Percentiles rank a stretch among this genome's conserved stretches.
These are phyloP conservation scores for Struthidea cinerea DNA, from an alignment of 2,113 vertebrate genomes.

Conservation along the genomic window DNA sequence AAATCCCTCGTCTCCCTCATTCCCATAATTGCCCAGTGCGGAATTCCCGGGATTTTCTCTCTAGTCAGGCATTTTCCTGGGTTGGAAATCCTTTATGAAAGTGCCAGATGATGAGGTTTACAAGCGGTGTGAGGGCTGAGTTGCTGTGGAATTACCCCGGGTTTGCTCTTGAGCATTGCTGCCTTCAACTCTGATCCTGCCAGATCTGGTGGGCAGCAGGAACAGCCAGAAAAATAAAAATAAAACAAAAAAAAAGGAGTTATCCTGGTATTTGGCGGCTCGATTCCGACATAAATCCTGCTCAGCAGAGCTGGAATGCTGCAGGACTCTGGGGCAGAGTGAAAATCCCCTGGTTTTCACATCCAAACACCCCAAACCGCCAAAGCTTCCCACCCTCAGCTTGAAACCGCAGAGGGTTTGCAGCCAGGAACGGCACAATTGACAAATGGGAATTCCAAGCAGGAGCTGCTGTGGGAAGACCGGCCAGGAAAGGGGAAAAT, in stretches of 20 bases:
- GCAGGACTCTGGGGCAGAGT: neutral
- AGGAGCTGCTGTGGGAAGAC: neutral
- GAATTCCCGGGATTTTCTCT: constrained; percentile 1
- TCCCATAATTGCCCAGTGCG: neutral
- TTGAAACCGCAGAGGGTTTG: neutral
- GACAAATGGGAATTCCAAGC: neutral
- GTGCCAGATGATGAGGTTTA: constrained; percentile 14
- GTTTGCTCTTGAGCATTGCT: neutral
- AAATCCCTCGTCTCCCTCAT: neutral
- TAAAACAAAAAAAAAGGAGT: neutral
- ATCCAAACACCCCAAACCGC: constrained; percentile 23
- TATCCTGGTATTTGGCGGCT: neutral
- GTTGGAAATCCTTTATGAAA: constrained; percentile 16
- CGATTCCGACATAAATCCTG: neutral
- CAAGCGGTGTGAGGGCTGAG: neutral
- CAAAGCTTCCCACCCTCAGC: constrained; percentile 8
- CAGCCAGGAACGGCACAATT: neutral
- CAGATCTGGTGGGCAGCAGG: neutral
- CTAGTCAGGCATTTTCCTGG: neutral
- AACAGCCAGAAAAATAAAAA: neutral
- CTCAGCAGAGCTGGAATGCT: neutral
- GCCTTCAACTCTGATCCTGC: neutral
- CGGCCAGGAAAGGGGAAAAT: neutral
- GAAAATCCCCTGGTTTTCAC: constrained; percentile 50
- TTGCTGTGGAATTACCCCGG: neutral